Base-by-base conservation (phyloP, 2,113 vertebrate genomes). In the Orientallactaga bullata region DNA sequence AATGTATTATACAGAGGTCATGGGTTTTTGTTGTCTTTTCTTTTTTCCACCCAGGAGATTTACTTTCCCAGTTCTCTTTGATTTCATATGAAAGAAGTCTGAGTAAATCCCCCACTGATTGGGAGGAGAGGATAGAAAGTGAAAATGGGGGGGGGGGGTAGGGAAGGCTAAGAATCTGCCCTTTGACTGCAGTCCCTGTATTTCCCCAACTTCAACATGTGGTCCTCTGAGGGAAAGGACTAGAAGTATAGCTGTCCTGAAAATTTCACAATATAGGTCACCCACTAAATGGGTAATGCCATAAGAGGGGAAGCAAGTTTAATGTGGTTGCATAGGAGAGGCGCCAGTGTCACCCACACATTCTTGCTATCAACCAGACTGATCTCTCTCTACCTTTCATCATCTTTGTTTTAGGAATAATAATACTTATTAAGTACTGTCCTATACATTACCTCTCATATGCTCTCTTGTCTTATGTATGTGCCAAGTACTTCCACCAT, bases 231-330 rank as follows among this genome's bases (percentile, higher is more conserved):
- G 65, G 26, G 42, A 28, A 72, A 88, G 83, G 39, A 81, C 80
- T 93, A 58, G 60, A 90, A 92, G 83, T 85, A 77, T 39, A 86
- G 68, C 66, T 81, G 89, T 93, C 83, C 72, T 95, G 93, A 95
- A 96, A 93, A 94, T 93, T 95, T 77, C 93, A n/a, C 60, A 96
- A 94, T 94, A 32, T 94, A 91, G 94, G 95, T 95, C 93, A 89
- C 71, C 61, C n/a, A 65, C 77, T 83, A 87, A 95, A 51, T 51
- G 72, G 66, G 79, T 89, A 86, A 80, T 68, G 76, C 15, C 86
- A 58, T 79, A 85, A 84, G 61, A 93, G 76, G 60, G 80, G 66
- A 82, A 66, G 20, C 90, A 61, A 83, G n/a, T 69, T 93, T 47
- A 87, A 76, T 93, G 91, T 91, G 94, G 96, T 95, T 95, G 35